These are phyloP conservation scores for Eugnorisma glareosa DNA, from an alignment of 2,888 invertebrate species.

Conservation along the genomic window DNA sequence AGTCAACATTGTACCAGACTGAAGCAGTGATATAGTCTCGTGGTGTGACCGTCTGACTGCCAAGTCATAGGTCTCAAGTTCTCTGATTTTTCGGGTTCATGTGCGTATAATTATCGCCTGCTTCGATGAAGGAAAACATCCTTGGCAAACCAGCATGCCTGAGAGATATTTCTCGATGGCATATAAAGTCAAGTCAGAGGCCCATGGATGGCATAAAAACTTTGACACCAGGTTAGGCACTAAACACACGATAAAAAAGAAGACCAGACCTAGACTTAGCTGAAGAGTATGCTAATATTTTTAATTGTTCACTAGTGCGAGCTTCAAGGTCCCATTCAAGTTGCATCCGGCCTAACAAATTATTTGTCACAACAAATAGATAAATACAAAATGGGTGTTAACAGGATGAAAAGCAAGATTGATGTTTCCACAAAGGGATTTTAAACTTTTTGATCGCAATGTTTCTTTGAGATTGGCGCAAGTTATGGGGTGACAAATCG, in stretches of 20 bases:
- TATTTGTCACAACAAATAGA: slow-evolving; percentile 74
- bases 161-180: too few species aligned
- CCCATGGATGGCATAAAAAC: too few species aligned
- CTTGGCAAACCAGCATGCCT: too few species aligned
- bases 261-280: background rate
- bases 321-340: slow-evolving; percentile 31
- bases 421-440: slow-evolving; percentile 86
- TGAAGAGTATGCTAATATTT: background rate
- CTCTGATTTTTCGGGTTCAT: too few species aligned
- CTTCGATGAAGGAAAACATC: too few species aligned
- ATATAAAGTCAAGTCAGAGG: too few species aligned
- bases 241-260: too few species aligned
- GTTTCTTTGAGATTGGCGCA: slow-evolving; percentile 68
- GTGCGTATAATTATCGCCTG: too few species aligned
- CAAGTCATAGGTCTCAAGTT: too few species aligned
- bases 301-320: background rate
- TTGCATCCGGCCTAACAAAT: slow-evolving; percentile 70
- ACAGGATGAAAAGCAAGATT: slow-evolving; percentile 82
- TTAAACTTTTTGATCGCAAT: slow-evolving; percentile 85
- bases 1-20: background rate
- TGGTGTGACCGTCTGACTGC: too few species aligned
- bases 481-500: slow-evolving; percentile 62
- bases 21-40: too few species aligned
- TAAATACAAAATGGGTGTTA: slow-evolving; percentile 76
- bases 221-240: too few species aligned